Evolutionary conservation across 2,797 vertebrate genomes (phyloP), one percentile per base, ranked within the genome.

Genomic region (Cephalopachus bancanus): DNA sequence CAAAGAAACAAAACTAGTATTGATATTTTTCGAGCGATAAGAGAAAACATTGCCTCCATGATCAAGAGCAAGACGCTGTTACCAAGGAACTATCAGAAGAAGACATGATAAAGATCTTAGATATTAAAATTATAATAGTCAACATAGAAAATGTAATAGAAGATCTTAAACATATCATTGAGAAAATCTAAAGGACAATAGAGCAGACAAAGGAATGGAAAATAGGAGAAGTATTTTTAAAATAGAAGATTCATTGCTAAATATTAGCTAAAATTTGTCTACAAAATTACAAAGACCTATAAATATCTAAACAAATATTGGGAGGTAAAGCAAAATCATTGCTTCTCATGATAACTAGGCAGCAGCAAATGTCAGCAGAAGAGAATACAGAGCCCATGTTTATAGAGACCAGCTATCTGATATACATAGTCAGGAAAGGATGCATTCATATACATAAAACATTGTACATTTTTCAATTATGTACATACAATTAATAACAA

Each of bases 41-140:
- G 75, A 85, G 8, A 62, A 92, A 3, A 33, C 19, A 78, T 26
- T 69, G 30, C 17, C 57, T 53, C 30, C 4, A 22, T 81, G 33
- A 71, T 72, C 81, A 93, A 87, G 78, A 95, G 33, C 33, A 94
- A 97, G 59, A 83, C 28, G 11, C 7, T 62, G 20, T 53, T 89
- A 80, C 10, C 83, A 91, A 76, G 11, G 15, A 90, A 89, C 1
- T 57, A 37, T 79, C 30, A 44, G 57, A 69, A 86, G 72, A 72
- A 86, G 72, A 72, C 14, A 26, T 65, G 28, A 83, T 26, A 83
- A 83, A 90, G n/a, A 83, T n/a, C 8, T 81, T 51, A 1, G 11
- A 28, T 67, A 53, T 57, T 57, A 95, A 92, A 91, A 60, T 85
- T n/a, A 28, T 26, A 89, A 51, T 7, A 71, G 53, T 69, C 22